Conservation (phyloP, 2,113 vertebrate genomes). For the Fregata magnificens region DNA sequence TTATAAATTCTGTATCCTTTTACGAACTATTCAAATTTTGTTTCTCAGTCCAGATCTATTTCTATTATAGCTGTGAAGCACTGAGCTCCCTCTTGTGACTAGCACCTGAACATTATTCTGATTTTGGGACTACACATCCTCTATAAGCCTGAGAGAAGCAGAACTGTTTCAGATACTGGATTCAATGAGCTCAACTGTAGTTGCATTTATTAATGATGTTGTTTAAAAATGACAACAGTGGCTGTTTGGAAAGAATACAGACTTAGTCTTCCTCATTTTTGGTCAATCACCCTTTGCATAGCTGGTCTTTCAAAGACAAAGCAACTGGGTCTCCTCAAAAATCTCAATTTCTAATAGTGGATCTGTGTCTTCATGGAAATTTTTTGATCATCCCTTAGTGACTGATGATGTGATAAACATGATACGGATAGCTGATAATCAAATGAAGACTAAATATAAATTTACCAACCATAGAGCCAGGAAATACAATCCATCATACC, state of each 20-base stretch:
- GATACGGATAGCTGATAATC: background rate
- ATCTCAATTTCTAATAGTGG: background rate
- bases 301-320: background rate
- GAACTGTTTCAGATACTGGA: background rate
- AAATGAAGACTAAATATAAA: conserved; percentile 2
- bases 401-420: background rate
- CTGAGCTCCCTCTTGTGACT: conserved; percentile 70
- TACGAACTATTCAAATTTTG: background rate
- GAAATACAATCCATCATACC: conserved; percentile 14
- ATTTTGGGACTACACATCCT: background rate
- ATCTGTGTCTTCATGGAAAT: background rate
- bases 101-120: conserved; percentile 29
- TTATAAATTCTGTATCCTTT: background rate
- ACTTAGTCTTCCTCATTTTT: background rate
- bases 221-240: background rate
- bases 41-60: background rate
- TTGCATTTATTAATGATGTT: background rate
- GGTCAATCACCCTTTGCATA: background rate
- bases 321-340: background rate
- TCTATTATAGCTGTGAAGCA: background rate
- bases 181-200: background rate
- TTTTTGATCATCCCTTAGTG: background rate
- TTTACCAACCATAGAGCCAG: background rate
- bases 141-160: background rate
- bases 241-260: background rate